Evolutionary conservation across 2,888 invertebrate genomes (phyloP), one percentile per base, ranked within the genome.

Genomic region (Cordilura impudica): DNA sequence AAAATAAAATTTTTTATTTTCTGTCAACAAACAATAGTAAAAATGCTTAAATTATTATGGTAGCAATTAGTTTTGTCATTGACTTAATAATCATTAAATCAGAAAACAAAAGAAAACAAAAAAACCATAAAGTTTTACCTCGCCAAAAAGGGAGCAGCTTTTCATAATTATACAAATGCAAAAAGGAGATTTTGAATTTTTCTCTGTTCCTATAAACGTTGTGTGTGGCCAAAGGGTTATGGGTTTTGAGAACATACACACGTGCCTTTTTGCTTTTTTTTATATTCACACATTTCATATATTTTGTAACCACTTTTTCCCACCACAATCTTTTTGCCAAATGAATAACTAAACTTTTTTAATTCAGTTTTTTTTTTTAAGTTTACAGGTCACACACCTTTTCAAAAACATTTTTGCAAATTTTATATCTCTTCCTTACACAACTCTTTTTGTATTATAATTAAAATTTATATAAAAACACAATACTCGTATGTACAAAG

Each of bases 351-450:
- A 31, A 31, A 31, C 31, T 31, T 31, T 31, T 31, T 8, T 31
- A 31, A 31, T 56, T 39, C 21, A 21, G 16, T 43, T 49, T 19
- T 18, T 23, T 21, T 69, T 19, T 47, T 45, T 29, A 45, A 61
- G 53, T 75, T 75, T 54, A 31, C 75, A 63, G 75, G 75, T 75
- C 75, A 75, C 75, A 75, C 75, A 75, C 75, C 75, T 75, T 75
- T 75, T 35, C 10, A 2, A 35, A 47, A 47, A 10, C 49, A 73
- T 66, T 72, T 31, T 66, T 73, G 58, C 58, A 73, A 66, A 29
- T 56, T 53, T 16, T 53, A 7, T 49, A 39, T 35, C 31, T 53
- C 16, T 56, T 69, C 10, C 31, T 10, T 31, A 73, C 54, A 63
- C 56, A 58, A 73, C 39, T 49, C 39, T 66, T 65, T 45, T 73